Percentiles rank a stretch among this genome's conserved stretches.
These are phyloP conservation scores for Ivindomyrus marchei DNA, from an alignment of 2,113 vertebrate species.

Conservation along the genomic window DNA sequence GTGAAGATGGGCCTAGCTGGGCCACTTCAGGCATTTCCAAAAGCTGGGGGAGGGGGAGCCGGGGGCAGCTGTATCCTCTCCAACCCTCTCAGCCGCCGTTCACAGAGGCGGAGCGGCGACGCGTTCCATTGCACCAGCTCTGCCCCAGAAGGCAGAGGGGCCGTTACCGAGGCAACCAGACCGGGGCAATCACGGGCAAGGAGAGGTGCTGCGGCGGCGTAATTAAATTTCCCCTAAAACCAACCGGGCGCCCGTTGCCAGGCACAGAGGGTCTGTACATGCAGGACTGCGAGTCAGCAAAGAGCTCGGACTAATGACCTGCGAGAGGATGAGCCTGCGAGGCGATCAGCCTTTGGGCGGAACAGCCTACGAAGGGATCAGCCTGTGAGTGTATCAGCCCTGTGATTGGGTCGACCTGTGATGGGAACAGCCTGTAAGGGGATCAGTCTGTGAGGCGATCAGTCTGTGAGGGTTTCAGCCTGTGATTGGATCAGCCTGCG, in stretches of 20 bases:
- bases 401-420: background rate
- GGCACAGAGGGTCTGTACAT: background rate
- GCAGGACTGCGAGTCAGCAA: background rate
- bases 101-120: background rate
- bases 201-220: background rate
- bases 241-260: background rate
- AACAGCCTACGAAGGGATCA: background rate
- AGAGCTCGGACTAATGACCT: background rate
- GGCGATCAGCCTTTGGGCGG: background rate
- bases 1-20: background rate
- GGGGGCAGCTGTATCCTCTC: background rate
- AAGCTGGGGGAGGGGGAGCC: background rate
- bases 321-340: background rate
- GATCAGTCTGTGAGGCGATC: background rate
- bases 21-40: background rate
- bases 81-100: background rate
- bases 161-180: constrained; percentile 9
- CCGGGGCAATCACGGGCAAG: background rate
- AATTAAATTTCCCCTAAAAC: constrained; percentile 9
- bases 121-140: constrained; percentile 23
- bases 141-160: constrained; percentile 29
- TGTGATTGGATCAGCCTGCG: background rate
- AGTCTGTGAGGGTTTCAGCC: background rate
- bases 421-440: background rate
- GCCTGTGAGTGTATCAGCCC: background rate